phyloP scores from a whole-genome alignment of 2,113 vertebrate genomes.

The Lichenostomus cassidix region DNA sequence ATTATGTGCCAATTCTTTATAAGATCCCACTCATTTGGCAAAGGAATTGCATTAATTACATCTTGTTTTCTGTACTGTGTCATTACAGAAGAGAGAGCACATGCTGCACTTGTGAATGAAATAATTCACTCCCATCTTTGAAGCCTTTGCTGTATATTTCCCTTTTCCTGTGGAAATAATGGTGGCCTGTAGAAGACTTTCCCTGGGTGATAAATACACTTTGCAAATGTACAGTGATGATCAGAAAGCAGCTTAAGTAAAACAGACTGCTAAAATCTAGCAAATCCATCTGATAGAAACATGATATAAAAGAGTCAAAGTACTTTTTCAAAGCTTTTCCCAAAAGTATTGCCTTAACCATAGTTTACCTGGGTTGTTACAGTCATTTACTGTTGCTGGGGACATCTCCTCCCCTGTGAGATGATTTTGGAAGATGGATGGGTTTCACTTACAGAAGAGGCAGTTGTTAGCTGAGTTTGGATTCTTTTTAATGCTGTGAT shows the following conservation, averaged over 20 bases:
- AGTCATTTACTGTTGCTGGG: not conserved
- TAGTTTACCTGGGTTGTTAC: not conserved
- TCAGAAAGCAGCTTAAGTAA: not conserved
- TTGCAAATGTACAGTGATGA: not conserved
- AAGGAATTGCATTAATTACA: slow-evolving; percentile 41
- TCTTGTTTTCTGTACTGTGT: slow-evolving; percentile 23
- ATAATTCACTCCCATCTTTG: not conserved
- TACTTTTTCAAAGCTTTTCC: not conserved
- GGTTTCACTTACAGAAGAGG: not conserved
- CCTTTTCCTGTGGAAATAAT: not conserved
- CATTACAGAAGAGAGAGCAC: slow-evolving; percentile 20
- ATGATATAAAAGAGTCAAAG: not conserved
- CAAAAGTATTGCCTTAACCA: not conserved
- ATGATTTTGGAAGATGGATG: not conserved
- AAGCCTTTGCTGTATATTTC: not conserved
- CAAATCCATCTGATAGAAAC: not conserved
- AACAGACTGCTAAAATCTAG: not conserved
- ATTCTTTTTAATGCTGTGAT: not conserved
- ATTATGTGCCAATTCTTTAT: slow-evolving; percentile 13
- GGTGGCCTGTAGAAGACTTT: not conserved
- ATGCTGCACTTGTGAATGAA: slow-evolving; percentile 16
- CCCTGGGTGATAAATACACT: not conserved
- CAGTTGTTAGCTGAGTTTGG: not conserved
- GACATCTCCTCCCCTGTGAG: not conserved
- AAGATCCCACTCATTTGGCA: slow-evolving; percentile 37